phyloP scores from a whole-genome alignment of 2,888 invertebrate genomes.

The Lasioglossum zephyrum region DNA sequence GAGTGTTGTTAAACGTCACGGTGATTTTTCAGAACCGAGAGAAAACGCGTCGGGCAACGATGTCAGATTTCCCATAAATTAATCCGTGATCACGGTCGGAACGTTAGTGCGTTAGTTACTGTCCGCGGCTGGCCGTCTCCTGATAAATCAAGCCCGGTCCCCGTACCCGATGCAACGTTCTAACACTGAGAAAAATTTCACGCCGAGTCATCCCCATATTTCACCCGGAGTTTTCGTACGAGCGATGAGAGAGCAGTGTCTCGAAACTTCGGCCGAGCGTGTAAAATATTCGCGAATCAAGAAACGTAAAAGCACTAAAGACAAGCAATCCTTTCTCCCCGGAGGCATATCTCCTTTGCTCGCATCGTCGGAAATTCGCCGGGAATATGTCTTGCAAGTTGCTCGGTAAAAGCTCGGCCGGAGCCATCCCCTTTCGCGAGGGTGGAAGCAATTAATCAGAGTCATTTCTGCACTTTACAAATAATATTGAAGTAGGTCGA shows the following conservation, averaged over 20 bases:
- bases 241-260: neutral
- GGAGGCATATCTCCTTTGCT: neutral
- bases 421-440: neutral
- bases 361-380: neutral
- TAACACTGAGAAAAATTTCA: constrained; percentile 19
- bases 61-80: constrained; percentile 48
- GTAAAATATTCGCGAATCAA: neutral
- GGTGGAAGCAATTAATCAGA: constrained; percentile 20
- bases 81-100: constrained; percentile 27
- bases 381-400: neutral
- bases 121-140: constrained; percentile 30
- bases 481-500: constrained; percentile 37
- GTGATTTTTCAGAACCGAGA: constrained; percentile 30
- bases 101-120: constrained; percentile 41
- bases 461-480: constrained; percentile 2
- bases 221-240: neutral
- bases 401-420: neutral
- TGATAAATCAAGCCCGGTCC: constrained; percentile 41
- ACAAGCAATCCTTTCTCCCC: neutral
- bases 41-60: neutral
- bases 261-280: neutral
- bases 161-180: constrained; percentile 10
- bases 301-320: neutral
- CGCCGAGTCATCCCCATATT: constrained; percentile 12
- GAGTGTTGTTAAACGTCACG: constrained; percentile 6